These are phyloP conservation scores for Enhydra lutris DNA, from an alignment of 2,113 vertebrate species.

Conservation along the genomic window DNA sequence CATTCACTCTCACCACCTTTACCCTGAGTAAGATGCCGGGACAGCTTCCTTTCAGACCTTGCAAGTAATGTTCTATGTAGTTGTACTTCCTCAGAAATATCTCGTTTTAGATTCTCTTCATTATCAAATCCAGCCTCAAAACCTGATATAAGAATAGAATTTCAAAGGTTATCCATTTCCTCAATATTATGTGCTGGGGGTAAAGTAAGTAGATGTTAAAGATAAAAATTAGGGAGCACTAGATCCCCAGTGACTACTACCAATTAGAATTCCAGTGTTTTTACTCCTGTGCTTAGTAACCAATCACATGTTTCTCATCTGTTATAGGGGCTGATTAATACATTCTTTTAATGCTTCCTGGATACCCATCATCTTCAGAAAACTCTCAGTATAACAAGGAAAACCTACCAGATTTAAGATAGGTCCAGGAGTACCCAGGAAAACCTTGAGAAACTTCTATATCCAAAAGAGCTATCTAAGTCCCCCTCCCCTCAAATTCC, in stretches of 20 bases:
- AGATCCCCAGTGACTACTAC: constrained; percentile 13
- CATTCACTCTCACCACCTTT: constrained; percentile 55
- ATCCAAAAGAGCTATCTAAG: background rate
- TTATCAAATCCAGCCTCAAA: constrained; percentile 71
- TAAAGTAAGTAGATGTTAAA: constrained; percentile 37
- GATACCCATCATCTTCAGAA: constrained; percentile 8
- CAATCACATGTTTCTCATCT: constrained; percentile 22
- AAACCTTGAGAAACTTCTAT: background rate
- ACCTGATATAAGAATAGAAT: constrained; percentile 62
- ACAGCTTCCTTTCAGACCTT: constrained; percentile 69
- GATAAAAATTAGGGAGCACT: background rate
- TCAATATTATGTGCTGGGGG: background rate
- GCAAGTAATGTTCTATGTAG: constrained; percentile 71
- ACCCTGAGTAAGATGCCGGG: constrained; percentile 10
- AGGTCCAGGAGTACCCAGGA: background rate
- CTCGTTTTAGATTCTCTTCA: constrained; percentile 60
- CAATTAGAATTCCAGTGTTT: constrained; percentile 30
- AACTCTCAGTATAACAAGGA: constrained; percentile 9
- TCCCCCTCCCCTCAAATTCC: background rate
- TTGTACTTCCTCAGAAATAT: constrained; percentile 73
- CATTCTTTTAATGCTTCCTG: constrained; percentile 9
- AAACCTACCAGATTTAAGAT: constrained; percentile 4
- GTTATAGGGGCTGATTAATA: background rate
- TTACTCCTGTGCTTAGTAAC: background rate
- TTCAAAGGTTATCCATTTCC: constrained; percentile 48